Evolutionary conservation across 2,113 vertebrate genomes (phyloP), one percentile per base, ranked within the genome.

Genomic region (Eulemur rufifrons): DNA sequence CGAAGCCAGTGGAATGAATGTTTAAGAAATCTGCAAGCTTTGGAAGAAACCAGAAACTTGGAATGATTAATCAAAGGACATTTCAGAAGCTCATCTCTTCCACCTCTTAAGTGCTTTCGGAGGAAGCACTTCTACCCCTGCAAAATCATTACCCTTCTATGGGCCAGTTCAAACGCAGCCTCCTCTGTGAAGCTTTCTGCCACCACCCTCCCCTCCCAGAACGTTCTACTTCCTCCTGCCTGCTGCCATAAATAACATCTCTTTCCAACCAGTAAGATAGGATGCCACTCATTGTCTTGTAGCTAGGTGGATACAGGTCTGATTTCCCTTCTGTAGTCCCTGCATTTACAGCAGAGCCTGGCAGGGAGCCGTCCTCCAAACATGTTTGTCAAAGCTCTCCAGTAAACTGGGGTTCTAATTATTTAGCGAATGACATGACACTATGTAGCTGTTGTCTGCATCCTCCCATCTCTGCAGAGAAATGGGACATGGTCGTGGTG

Each of bases 331-430:
- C 66, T 32, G 45, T 3, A 4, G 14, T 27, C 27, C 11, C 50
- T 52, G 27, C 32, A 89, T 64, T 42, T 69, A 47, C 21, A 59
- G 52, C 29, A 77, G 59, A 69, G 5, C 42, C 76, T 37, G 39
- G 0, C 61, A 25, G 1, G 0, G 5, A 54, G 61, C 6, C 8
- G 39, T 10, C 6, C 39, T 54, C 50, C 3, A 25, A 45, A 25
- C 5, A 3, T 27, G 29, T 6, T 63, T 45, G 20, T 71, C 17
- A 32, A 56, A 50, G 71, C 45, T 76, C 47, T 50, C 39, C 64
- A 18, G 0, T n/a, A n/a, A 68, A 80, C 32, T 2, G 2, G 64
- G 34, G 1, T 71, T 91, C 82, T 81, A 29, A 54, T 20, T 32
- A 68, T 6, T 37, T 25, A 76, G 23, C 2, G 32, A 47, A 34